Base-by-base conservation (phyloP, 1,140 invertebrate species). In the Ceratosolen fusciceps region DNA sequence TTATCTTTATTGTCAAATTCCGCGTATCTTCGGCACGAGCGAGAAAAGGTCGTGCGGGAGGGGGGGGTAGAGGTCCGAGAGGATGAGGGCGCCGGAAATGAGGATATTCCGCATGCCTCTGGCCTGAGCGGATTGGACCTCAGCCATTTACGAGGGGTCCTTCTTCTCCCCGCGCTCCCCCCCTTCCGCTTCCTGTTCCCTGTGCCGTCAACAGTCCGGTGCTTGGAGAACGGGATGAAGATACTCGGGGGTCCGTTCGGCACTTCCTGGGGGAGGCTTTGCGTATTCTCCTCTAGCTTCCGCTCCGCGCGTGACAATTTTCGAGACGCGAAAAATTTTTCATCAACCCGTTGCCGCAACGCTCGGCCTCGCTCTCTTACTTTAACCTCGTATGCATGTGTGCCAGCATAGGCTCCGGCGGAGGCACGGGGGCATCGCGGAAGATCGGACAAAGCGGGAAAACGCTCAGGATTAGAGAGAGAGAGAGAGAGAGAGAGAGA, bases 1-100 rank as follows among this genome's bases (percentile, higher is more conserved):
- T 86, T 86, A 87, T 86, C 85, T 87, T 86, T 87, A 87, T 86
- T 86, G 85, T 80, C 77, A 74, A 84, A 86, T 87, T 84, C 84
- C 83, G 74, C 79, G 83, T 84, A 86, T 81, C 82, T 84, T 85
- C 74, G 79, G 79, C 80, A 80, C 80, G 82, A 82, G 84, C 83
- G 83, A 85, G 84, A 83, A 85, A 83, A 85, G 85, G 86, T 83
- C 85, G 81, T 83, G 80, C 82, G 80, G 24, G 12, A 24, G n/a
- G 29, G 56, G 54, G 0, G 2, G 49, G 54, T 26, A 12, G 34
- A 68, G 49, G 31, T 72, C 56, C 37, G 52, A 43, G 58, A 37
- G 31, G n/a, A 37, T 39, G n/a, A n/a, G 34, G 39, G 3, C 0
- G 39, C 14, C 58, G 52, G 9, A 83, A 83, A 81, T 81, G 82